Conservation (phyloP, 2,113 vertebrate genomes). For the Sitta europaea region DNA sequence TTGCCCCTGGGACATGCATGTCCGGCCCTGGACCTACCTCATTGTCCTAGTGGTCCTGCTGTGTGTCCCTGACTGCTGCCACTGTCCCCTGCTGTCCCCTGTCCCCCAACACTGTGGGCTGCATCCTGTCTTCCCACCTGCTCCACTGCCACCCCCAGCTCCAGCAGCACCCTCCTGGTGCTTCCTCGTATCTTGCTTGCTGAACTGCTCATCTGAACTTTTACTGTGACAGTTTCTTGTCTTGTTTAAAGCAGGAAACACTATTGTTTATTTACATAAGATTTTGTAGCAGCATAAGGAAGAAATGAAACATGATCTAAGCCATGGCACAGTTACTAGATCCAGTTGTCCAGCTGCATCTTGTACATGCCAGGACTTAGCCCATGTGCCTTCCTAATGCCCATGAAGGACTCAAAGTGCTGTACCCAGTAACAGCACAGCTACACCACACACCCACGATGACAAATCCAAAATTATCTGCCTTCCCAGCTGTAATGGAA, state of each 20-base stretch:
- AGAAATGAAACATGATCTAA: neutral
- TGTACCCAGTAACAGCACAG: neutral
- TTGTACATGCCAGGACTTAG: neutral
- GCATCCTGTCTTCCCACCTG: too few relatives aligned
- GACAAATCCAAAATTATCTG: neutral
- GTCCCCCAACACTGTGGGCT: neutral
- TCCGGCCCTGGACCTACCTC: neutral
- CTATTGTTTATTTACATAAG: neutral
- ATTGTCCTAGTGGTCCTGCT: too few relatives aligned
- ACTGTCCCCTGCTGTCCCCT: neutral
- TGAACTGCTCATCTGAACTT: neutral
- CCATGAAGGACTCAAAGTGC: neutral
- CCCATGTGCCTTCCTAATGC: neutral
- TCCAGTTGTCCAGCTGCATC: neutral
- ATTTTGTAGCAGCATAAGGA: neutral
- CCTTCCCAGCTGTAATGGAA: neutral
- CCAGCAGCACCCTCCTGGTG: neutral
- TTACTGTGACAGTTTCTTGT: neutral
- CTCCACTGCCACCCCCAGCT: neutral
- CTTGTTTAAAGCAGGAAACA: neutral
- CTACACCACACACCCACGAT: neutral
- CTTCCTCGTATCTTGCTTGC: neutral
- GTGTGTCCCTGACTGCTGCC: neutral
- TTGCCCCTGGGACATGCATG: too few relatives aligned
- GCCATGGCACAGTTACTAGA: neutral